Evolutionary conservation across 2,797 vertebrate genomes (phyloP).

Genomic region (Agapornis canus): DNA sequence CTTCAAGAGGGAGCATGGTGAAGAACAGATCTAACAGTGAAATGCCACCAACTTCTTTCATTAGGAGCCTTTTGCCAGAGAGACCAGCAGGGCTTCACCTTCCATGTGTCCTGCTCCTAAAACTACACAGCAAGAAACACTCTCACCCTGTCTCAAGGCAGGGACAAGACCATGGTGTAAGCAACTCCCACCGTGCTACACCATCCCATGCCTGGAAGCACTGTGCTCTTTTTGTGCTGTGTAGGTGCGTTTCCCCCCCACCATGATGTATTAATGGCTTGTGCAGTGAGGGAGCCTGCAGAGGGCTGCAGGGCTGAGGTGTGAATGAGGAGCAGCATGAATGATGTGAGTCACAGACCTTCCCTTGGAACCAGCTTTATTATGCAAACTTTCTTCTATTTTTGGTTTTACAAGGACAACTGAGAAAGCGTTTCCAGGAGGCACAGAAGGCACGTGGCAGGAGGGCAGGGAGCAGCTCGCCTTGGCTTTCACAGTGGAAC

Average conservation of each 20-base stretch:
- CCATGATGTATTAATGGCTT: slow-evolving; percentile 17
- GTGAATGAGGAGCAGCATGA: slow-evolving; percentile 55
- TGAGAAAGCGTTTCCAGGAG: neutral
- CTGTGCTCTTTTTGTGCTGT: neutral
- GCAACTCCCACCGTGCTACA: neutral
- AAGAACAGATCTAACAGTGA: neutral
- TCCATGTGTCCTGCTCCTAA: neutral
- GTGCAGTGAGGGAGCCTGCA: neutral
- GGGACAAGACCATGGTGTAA: neutral
- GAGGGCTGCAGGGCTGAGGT: slow-evolving; percentile 20
- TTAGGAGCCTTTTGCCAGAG: neutral
- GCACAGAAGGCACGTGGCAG: neutral
- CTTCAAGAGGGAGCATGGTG: neutral
- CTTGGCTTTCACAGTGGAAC: neutral
- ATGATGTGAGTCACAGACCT: slow-evolving; percentile 61
- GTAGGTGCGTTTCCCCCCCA: neutral
- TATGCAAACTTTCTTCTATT: neutral
- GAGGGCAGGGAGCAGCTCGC: neutral
- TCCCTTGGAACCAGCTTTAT: slow-evolving; percentile 44
- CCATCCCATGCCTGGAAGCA: neutral
- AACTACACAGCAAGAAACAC: neutral
- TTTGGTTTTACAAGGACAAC: slow-evolving; percentile 23
- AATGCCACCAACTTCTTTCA: neutral
- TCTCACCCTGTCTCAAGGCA: neutral
- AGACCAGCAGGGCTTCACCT: neutral